These are phyloP conservation scores for Cheilinus undulatus DNA, from an alignment of 2,113 vertebrate species.

Conservation along the genomic window DNA sequence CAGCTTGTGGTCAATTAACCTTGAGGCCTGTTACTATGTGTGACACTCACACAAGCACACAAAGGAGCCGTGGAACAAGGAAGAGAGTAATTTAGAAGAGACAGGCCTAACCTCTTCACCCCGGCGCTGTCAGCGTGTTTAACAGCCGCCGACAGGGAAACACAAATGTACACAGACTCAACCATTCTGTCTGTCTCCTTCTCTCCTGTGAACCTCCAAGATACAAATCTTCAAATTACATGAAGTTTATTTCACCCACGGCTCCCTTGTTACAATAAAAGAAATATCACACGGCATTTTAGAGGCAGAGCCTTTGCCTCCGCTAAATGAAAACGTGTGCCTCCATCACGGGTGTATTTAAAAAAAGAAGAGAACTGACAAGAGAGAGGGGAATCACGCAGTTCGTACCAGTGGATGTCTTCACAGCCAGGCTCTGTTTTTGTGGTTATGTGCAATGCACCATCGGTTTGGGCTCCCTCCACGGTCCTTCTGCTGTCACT, in stretches of 20 bases:
- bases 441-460: too few relatives aligned
- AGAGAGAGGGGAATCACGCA: too few relatives aligned
- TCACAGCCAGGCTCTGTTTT: too few relatives aligned
- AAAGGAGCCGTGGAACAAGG: constrained; percentile 35
- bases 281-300: too few relatives aligned
- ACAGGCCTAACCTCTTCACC: constrained; percentile 41
- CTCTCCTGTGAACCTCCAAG: neutral
- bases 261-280: too few relatives aligned
- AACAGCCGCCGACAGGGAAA: constrained; percentile 59
- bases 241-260: neutral
- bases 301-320: too few relatives aligned
- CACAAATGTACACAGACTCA: constrained; percentile 26
- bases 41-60: constrained; percentile 29
- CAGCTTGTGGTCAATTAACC: constrained; percentile 75
- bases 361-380: too few relatives aligned
- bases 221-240: neutral
- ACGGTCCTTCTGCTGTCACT: too few relatives aligned
- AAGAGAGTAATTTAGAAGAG: constrained; percentile 68
- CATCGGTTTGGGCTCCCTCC: too few relatives aligned
- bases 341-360: neutral
- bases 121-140: constrained; percentile 56
- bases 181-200: neutral
- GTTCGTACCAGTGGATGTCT: too few relatives aligned
- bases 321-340: too few relatives aligned
- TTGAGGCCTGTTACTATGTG: constrained; percentile 64